phyloP scores from a whole-genome alignment of 2,797 vertebrate genomes.

The Borostomias antarcticus region DNA sequence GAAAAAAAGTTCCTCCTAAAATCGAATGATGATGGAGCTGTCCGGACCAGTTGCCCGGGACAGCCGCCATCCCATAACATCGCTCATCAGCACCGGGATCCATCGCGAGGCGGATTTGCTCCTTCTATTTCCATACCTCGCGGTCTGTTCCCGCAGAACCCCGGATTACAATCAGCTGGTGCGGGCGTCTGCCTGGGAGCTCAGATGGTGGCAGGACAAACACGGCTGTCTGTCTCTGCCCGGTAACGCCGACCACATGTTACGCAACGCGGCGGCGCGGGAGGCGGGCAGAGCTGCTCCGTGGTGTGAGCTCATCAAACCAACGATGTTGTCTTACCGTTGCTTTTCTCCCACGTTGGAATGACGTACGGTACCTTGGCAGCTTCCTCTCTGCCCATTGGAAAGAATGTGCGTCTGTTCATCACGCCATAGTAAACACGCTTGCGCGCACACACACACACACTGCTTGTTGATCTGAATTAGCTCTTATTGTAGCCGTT shows the following conservation, averaged over 20 bases:
- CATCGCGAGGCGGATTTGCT: conserved; percentile 72
- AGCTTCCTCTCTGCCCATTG: conserved; percentile 49
- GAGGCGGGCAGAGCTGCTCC: conserved; percentile 53
- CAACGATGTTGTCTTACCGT: conserved; percentile 74
- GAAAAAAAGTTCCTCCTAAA: no score
- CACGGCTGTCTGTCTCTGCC: conserved; percentile 78
- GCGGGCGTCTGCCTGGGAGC: conserved; percentile 72
- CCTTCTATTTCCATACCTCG: conserved; percentile 73
- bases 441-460: background rate
- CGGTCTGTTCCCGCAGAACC: conserved; percentile 67
- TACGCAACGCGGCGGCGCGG: conserved; percentile 70
- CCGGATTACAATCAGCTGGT: conserved; percentile 75
- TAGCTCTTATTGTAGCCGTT: conserved; percentile 57
- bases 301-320: conserved; percentile 81
- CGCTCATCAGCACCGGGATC: conserved; percentile 59
- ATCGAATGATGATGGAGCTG: no score
- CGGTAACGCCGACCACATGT: conserved; percentile 78
- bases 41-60: no score
- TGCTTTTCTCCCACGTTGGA: conserved; percentile 56
- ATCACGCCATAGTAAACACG: conserved; percentile 38
- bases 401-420: conserved; percentile 25
- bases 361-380: conserved; percentile 48
- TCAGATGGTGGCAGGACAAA: conserved; percentile 76
- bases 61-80: no score
- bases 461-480: conserved; percentile 55